Evolutionary conservation across 2,113 vertebrate genomes (phyloP), one percentile per base, ranked within the genome.

Genomic region (Delphinapterus leucas): DNA sequence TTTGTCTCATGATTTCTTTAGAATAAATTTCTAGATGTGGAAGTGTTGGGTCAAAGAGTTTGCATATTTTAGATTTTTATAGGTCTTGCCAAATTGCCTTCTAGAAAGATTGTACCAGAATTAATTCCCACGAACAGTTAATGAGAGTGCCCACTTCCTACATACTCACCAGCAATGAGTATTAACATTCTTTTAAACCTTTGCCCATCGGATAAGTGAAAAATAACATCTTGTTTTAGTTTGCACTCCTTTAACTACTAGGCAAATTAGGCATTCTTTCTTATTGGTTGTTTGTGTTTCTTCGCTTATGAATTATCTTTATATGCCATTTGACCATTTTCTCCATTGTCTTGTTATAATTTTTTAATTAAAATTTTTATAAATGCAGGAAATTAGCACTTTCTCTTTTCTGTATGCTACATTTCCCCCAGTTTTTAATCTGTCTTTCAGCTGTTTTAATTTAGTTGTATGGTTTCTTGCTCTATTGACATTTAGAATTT

Each of bases 201-300:
- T 84, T 15, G 92, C 97, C 97, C 71, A 97, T 96, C 94, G 90
- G 97, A 95, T 97, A 97, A 96, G 63, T 89, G n/a, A 79, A 86
- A 81, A 95, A 68, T 28, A 61, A 81, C 47, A 63, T 95, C 97
- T 95, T 67, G 25, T 77, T 90, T 96, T 93, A 67, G 77, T 94
- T 97, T 83, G 28, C 47, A 49, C 28, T 95, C 31, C 70, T 94
- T 61, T 95, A 86, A 91, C 96, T 85, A 55, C 82, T 58, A 33
- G 60, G 23, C 70, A 60, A 60, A 77, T 55, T 60, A 95, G 38
- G 71, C 26, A 47, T 65, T 88, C 77, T 89, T 58, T 55, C 65
- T 79, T 61, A 70, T 58, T 97, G 65, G 28, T 73, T 36, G 2
- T 67, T 36, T 91, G n/a, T 28, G 70, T 31, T 73, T 96, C 38